These are phyloP conservation scores for Stomatorhinus ivindoensis DNA, from an alignment of 2,113 vertebrate genomes.

Conservation along the genomic window DNA sequence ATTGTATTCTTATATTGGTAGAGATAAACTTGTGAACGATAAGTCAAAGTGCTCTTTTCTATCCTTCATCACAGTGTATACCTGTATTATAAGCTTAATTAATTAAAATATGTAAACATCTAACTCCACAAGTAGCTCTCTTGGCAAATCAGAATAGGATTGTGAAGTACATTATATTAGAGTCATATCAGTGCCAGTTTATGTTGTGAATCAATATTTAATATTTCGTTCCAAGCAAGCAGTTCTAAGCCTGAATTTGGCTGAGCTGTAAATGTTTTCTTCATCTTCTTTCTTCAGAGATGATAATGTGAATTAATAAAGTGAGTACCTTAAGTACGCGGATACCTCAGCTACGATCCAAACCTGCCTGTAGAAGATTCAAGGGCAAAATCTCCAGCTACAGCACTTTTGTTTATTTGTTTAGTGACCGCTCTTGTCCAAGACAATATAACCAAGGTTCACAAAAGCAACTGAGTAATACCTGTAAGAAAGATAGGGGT, in stretches of 20 bases:
- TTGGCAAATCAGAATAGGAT: not conserved
- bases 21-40: not conserved
- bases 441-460: not conserved
- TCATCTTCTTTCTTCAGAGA: not conserved
- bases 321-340: not conserved
- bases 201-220: not conserved
- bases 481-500: not conserved
- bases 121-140: not conserved
- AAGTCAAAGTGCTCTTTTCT: not conserved
- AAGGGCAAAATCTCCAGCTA: not conserved
- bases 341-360: not conserved
- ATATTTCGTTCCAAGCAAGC: not conserved
- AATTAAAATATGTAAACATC: not conserved
- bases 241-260: not conserved
- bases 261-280: not conserved
- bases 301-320: not conserved
- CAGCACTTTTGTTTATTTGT: not conserved
- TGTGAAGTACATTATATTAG: not conserved
- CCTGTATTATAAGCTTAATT: not conserved
- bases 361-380: not conserved
- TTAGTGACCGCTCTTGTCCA: not conserved
- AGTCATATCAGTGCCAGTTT: not conserved
- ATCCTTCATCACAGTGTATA: not conserved
- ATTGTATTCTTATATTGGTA: not conserved
- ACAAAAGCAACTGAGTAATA: not conserved